These are phyloP conservation scores for Siniperca chuatsi DNA, from an alignment of 2,113 vertebrate species.

Conservation along the genomic window DNA sequence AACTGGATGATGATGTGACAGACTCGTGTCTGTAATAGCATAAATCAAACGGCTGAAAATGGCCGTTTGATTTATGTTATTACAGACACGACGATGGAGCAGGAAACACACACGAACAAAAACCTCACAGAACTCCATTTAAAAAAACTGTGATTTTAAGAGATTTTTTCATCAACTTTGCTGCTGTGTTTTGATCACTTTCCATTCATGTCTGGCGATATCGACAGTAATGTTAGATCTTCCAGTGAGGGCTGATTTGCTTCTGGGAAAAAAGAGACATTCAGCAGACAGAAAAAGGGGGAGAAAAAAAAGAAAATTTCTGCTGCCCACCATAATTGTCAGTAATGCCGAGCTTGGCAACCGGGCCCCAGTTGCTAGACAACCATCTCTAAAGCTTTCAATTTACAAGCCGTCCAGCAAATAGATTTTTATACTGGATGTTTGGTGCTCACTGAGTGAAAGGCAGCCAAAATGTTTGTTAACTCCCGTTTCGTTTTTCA, in stretches of 20 bases:
- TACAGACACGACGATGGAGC: not conserved
- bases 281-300: constrained; percentile 43
- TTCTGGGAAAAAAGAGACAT: constrained; percentile 56
- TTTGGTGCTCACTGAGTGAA: constrained; percentile 70
- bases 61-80: constrained; percentile 27
- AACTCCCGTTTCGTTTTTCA: constrained; percentile 68
- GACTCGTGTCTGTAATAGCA: constrained; percentile 31
- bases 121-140: constrained; percentile 11
- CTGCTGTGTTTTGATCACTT: constrained; percentile 39
- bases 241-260: constrained; percentile 40
- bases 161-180: constrained; percentile 3
- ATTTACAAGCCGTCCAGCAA: constrained; percentile 77
- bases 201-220: constrained; percentile 28
- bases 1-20: constrained; percentile 26
- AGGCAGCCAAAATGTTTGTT: constrained; percentile 67
- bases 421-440: constrained; percentile 72
- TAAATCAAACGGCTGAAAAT: constrained; percentile 26
- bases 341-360: constrained; percentile 73
- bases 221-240: constrained; percentile 41
- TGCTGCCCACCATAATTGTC: constrained; percentile 76
- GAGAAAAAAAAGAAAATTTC: constrained; percentile 49
- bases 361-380: constrained; percentile 77
- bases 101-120: not conserved
- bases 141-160: not conserved
- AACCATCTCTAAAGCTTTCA: constrained; percentile 80